Percentiles rank a stretch among this genome's conserved stretches.
Evolutionary conservation across 2,113 vertebrate species (phyloP).

Genomic region (Rhea pennata): DNA sequence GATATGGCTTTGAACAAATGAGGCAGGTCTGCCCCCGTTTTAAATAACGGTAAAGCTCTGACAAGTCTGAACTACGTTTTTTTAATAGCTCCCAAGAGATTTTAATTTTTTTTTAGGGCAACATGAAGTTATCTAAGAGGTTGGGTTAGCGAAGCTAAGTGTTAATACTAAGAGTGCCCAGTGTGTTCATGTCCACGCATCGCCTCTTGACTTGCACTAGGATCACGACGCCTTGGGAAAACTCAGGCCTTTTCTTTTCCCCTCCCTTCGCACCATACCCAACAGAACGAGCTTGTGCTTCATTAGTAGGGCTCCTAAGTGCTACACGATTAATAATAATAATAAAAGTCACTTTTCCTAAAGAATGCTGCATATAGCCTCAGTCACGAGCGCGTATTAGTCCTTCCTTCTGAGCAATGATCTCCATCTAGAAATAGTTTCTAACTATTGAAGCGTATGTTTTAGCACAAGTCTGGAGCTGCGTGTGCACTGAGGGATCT

Average conservation of each 20-base stretch:
- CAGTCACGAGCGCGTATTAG: too few relatives aligned
- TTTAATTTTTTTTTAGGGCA: background rate
- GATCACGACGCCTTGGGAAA: background rate
- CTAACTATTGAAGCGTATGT: background rate
- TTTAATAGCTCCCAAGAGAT: background rate
- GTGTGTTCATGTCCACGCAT: rapidly evolving
- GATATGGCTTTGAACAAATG: background rate
- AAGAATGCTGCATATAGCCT: too few relatives aligned
- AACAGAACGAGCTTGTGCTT: too few relatives aligned
- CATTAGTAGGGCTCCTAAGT: too few relatives aligned
- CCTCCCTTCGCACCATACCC: too few relatives aligned
- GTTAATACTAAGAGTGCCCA: background rate
- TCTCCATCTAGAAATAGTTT: background rate
- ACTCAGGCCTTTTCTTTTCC: too few relatives aligned
- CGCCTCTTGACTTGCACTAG: background rate
- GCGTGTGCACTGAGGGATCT: background rate
- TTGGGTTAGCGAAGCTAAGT: rapidly evolving
- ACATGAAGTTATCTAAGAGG: background rate
- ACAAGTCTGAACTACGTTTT: background rate
- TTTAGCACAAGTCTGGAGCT: background rate
- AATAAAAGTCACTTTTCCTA: too few relatives aligned
- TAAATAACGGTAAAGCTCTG: rapidly evolving
- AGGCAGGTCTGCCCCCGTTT: background rate
- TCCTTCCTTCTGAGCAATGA: background rate
- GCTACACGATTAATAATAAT: too few relatives aligned